A percentile compares a stretch with the other conserved stretches of the same genome.
Evolutionary conservation across 2,113 vertebrate genomes (phyloP).

Genomic region (Menura novaehollandiae): DNA sequence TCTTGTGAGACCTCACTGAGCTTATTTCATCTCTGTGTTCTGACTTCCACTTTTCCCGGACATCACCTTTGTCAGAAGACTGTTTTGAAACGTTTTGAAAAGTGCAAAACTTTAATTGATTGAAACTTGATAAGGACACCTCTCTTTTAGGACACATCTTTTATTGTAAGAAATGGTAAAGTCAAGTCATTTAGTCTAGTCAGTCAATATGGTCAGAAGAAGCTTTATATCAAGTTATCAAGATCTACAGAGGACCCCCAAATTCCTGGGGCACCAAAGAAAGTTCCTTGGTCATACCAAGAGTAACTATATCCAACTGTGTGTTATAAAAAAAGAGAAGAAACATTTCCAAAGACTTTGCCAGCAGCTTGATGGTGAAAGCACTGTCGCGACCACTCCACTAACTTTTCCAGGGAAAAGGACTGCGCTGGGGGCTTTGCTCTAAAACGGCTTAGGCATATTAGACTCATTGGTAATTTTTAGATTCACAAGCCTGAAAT

Average conservation of each 20-base stretch:
- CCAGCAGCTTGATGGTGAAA: not conserved
- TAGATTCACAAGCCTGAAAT: not conserved
- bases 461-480: not conserved
- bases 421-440: not conserved
- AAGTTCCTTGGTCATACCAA: not conserved
- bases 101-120: not conserved
- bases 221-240: not conserved
- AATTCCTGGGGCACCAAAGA: not conserved
- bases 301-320: not conserved
- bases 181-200: not conserved
- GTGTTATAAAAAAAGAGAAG: not conserved
- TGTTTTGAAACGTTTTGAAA: not conserved
- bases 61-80: not conserved
- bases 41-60: not conserved
- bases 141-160: not conserved
- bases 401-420: not conserved
- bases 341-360: not conserved
- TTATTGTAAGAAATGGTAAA: not conserved
- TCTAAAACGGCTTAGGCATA: not conserved
- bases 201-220: not conserved
- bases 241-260: not conserved
- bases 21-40: not conserved
- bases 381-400: accelerated
- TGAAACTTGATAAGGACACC: not conserved
- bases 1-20: not conserved